A percentile compares a stretch with the other conserved stretches of the same genome.
Evolutionary conservation across 2,888 invertebrate species (phyloP).

Genomic region (Alloscopus bannaensis): DNA sequence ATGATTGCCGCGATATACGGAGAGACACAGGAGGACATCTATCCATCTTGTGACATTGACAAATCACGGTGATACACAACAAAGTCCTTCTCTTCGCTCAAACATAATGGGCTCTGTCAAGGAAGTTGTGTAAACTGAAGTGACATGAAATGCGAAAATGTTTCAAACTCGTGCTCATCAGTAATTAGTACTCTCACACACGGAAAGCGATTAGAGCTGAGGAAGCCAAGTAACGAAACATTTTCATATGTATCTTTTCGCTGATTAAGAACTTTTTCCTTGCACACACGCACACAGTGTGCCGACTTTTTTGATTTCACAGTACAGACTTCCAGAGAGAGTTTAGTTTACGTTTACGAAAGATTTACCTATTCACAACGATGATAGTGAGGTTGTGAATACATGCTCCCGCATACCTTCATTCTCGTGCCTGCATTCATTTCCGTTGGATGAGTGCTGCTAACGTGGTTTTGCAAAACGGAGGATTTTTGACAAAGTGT

Average conservation of each 20-base stretch:
- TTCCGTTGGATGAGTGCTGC: no score
- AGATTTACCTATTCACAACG: no score
- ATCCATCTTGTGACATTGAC: constrained; percentile 50
- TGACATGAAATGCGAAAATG: constrained; percentile 41
- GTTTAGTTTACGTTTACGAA: no score
- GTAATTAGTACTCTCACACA: constrained; percentile 30
- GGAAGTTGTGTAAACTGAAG: constrained; percentile 35
- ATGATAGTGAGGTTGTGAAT: no score
- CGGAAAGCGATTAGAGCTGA: constrained; percentile 2
- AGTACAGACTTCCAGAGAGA: no score
- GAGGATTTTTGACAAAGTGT: no score
- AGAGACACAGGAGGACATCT: constrained; percentile 7
- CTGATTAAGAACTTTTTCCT: not conserved
- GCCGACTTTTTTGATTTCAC: not conserved
- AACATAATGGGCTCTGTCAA: constrained; percentile 41
- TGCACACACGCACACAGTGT: not conserved
- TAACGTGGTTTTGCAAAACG: no score
- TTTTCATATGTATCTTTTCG: not conserved
- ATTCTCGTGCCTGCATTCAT: no score
- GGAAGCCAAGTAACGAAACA: no score
- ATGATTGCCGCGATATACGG: no score
- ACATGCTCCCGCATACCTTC: no score
- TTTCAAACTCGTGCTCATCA: constrained; percentile 40
- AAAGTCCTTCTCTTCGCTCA: constrained; percentile 25
- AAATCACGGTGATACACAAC: constrained; percentile 33